Conservation (phyloP, 64 coral and sea anemone species). For the Pocillopora damicornis region DNA sequence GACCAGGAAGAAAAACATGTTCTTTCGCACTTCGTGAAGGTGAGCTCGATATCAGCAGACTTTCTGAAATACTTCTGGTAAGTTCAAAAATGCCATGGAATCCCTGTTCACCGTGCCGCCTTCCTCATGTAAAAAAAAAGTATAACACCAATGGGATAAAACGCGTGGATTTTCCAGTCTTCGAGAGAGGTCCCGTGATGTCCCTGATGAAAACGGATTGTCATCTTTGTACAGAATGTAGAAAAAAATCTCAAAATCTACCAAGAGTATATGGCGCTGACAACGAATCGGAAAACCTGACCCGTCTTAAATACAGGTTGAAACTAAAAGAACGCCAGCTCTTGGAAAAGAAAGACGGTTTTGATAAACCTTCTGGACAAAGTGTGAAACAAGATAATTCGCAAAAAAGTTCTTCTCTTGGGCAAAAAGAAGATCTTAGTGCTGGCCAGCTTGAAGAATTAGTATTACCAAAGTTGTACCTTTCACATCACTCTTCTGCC, state of each 20-base stretch:
- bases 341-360: background rate
- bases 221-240: background rate
- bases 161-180: background rate
- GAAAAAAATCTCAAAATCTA: background rate
- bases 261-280: background rate
- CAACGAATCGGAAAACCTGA: background rate
- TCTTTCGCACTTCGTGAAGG: no score
- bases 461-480: background rate
- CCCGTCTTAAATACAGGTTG: background rate
- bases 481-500: background rate
- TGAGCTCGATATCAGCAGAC: background rate
- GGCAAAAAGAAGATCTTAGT: background rate
- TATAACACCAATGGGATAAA: background rate
- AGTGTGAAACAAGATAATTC: background rate
- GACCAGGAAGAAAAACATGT: background rate
- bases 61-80: slow-evolving; percentile 1
- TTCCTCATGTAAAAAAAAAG: background rate
- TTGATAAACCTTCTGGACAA: background rate
- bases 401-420: background rate
- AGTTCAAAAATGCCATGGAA: slow-evolving; percentile 2
- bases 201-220: background rate
- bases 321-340: background rate
- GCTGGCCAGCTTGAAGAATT: background rate
- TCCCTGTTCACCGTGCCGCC: background rate
- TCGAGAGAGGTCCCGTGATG: background rate